Evolutionary conservation across 2,888 invertebrate species (phyloP).

Genomic region (Scaptomyza flava): DNA sequence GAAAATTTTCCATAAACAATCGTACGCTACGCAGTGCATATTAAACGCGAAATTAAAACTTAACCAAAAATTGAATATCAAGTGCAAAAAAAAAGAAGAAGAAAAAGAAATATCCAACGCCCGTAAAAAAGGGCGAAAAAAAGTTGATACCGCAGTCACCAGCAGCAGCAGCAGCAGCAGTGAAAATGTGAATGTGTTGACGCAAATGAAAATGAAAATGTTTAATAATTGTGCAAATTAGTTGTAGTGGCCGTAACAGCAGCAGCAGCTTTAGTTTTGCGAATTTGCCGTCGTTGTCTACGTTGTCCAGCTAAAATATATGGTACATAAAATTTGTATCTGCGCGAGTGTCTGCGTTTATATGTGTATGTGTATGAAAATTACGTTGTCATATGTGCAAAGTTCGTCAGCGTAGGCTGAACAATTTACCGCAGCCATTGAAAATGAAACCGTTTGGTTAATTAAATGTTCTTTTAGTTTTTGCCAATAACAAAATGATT

Average conservation of each 20-base stretch:
- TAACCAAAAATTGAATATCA: conserved; percentile 28
- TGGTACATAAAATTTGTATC: conserved; percentile 74
- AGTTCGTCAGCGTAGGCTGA: conserved; percentile 49
- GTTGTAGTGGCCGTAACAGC: not conserved
- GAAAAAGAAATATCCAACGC: conserved; percentile 24
- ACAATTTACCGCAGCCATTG: conserved; percentile 29
- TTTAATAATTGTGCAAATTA: conserved; percentile 52
- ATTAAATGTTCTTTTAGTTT: conserved; percentile 1
- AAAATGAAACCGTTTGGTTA: conserved; percentile 24
- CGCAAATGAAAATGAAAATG: conserved; percentile 42
- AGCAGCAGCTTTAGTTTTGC: conserved; percentile 35
- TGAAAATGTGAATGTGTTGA: conserved; percentile 43
- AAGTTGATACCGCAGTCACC: conserved; percentile 22
- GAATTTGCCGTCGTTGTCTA: conserved; percentile 25
- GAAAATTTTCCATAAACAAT: conserved; percentile 63
- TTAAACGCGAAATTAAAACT: conserved; percentile 31
- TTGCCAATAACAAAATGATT: conserved; percentile 14
- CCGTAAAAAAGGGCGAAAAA: conserved; percentile 19
- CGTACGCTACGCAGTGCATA: conserved; percentile 28
- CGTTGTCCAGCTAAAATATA: conserved; percentile 68
- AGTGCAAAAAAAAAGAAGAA: conserved; percentile 47
- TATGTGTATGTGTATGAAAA: conserved; percentile 55
- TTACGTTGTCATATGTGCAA: conserved; percentile 78
- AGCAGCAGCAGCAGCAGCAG: conserved; percentile 40
- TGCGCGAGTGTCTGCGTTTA: conserved; percentile 40